Evolutionary conservation across 2,113 vertebrate species (phyloP).

Genomic region (Pogona vitticeps): DNA sequence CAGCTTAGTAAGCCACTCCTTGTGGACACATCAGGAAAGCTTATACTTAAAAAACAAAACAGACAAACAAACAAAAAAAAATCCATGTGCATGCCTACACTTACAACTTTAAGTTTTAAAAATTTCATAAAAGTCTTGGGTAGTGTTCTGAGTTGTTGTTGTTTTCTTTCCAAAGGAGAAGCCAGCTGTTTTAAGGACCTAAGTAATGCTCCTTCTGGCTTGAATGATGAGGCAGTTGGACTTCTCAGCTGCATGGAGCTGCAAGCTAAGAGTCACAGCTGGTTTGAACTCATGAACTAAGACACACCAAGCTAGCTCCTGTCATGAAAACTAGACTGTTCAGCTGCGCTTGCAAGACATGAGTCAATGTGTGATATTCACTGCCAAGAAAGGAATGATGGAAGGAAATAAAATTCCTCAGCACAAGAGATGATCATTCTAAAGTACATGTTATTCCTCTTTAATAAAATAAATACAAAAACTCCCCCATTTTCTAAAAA

Average conservation of each 20-base stretch:
- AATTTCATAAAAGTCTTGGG: background rate
- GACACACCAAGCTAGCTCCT: constrained; percentile 17
- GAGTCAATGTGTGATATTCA: background rate
- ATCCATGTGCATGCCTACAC: too few species aligned
- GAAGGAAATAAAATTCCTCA: too few species aligned
- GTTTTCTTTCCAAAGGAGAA: background rate
- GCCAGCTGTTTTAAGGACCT: constrained; percentile 43
- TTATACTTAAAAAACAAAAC: background rate
- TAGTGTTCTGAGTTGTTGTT: constrained; percentile 23
- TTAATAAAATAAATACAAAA: background rate
- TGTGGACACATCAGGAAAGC: background rate
- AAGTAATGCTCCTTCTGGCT: constrained; percentile 38
- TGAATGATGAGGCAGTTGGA: constrained; percentile 29
- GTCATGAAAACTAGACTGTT: background rate
- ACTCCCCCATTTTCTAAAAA: background rate
- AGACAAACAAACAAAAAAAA: background rate
- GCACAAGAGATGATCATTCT: too few species aligned
- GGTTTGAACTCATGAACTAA: constrained; percentile 50
- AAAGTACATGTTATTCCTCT: background rate
- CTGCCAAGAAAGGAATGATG: too few species aligned
- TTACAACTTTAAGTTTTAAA: background rate
- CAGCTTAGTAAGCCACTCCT: background rate
- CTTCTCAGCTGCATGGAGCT: background rate
- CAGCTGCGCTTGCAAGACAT: background rate
- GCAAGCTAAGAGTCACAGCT: constrained; percentile 44